These are phyloP conservation scores for Copsychus sechellarum DNA, from an alignment of 2,113 vertebrate species.

Conservation along the genomic window DNA sequence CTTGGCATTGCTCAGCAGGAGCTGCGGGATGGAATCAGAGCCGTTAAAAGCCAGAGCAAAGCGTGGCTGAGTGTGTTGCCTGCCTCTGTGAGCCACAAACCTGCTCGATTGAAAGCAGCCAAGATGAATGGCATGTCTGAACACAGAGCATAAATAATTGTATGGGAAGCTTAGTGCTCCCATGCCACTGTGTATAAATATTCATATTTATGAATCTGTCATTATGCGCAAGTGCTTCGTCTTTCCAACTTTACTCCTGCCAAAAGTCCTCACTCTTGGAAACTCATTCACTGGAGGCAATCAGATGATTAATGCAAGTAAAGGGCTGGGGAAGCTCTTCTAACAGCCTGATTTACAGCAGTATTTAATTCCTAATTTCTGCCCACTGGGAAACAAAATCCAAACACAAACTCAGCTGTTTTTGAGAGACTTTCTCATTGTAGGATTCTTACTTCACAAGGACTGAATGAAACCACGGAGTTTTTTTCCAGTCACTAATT, in stretches of 20 bases:
- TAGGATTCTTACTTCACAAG: neutral
- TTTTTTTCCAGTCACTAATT: neutral
- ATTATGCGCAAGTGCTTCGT: conserved; percentile 6
- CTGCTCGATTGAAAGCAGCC: neutral
- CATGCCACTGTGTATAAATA: conserved; percentile 20
- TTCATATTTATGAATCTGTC: conserved; percentile 26
- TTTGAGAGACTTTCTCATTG: neutral
- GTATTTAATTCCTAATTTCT: neutral
- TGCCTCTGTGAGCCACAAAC: neutral
- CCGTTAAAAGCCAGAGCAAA: neutral
- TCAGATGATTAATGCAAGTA: neutral
- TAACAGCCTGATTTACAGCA: neutral
- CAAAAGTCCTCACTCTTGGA: conserved; percentile 5
- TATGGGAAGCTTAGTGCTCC: neutral
- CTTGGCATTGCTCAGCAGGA: neutral
- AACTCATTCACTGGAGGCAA: neutral
- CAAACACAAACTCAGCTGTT: neutral
- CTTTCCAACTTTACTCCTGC: conserved; percentile 10
- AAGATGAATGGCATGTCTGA: neutral
- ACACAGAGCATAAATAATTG: neutral
- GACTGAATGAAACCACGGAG: neutral
- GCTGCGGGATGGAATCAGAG: neutral
- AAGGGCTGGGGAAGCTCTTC: conserved; percentile 6
- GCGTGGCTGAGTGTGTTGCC: accelerated
- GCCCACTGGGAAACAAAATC: neutral